These are phyloP conservation scores for Euzetes globulus DNA, from an alignment of 2,888 invertebrate species.

Conservation along the genomic window DNA sequence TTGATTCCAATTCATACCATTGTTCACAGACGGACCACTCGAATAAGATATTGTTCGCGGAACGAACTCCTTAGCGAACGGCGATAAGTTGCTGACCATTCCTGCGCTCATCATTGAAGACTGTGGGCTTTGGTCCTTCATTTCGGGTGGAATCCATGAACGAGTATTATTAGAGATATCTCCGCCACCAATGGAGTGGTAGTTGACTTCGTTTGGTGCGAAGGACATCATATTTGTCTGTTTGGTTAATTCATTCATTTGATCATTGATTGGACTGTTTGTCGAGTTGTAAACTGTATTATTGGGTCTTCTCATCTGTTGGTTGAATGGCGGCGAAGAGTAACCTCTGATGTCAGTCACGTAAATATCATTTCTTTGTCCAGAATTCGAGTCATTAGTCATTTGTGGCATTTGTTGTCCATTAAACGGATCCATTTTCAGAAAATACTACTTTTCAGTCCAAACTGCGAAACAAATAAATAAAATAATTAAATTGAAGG, in stretches of 20 bases:
- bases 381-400: too few species aligned
- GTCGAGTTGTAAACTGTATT: background rate
- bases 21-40: conserved; percentile 13
- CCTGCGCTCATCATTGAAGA: background rate
- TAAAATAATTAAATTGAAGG: too few species aligned
- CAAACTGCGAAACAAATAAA: background rate
- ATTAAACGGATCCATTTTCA: background rate
- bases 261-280: background rate
- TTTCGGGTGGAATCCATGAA: too few species aligned
- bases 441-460: background rate
- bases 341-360: background rate
- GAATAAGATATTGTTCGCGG: conserved; percentile 13
- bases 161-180: background rate
- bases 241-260: conserved; percentile 2
- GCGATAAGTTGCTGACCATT: background rate
- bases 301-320: background rate
- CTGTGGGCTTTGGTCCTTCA: too few species aligned
- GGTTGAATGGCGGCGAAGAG: background rate
- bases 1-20: background rate
- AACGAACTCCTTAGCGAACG: conserved; percentile 24
- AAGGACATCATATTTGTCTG: background rate
- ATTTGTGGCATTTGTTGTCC: background rate
- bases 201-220: background rate
- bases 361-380: too few species aligned
- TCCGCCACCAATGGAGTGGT: conserved; percentile 1